Conservation (phyloP, 2,888 invertebrate species). For the Embidobia sp. region DNA sequence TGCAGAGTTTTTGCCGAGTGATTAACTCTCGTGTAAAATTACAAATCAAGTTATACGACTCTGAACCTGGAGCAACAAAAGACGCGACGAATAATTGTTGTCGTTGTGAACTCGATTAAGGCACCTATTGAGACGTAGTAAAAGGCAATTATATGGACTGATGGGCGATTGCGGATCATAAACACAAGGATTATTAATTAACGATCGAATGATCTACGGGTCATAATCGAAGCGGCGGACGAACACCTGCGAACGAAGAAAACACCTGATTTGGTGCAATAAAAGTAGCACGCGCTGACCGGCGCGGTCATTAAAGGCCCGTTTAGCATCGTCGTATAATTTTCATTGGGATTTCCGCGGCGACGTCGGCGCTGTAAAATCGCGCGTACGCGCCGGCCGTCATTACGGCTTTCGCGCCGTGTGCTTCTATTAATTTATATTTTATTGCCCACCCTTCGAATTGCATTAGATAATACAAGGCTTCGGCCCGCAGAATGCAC, state of each 20-base stretch:
- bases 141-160: slow-evolving; percentile 10
- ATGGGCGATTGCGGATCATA: slow-evolving; percentile 12
- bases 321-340: slow-evolving; percentile 33
- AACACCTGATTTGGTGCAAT: slow-evolving; percentile 32
- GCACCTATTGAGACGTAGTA: no score
- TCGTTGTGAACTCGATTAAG: no score
- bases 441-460: slow-evolving; percentile 69
- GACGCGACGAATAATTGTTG: no score
- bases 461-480: slow-evolving; percentile 67
- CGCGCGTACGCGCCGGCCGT: slow-evolving; percentile 27
- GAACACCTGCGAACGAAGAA: slow-evolving; percentile 22
- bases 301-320: slow-evolving; percentile 33
- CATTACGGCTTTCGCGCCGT: slow-evolving; percentile 35
- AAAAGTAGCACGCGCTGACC: slow-evolving; percentile 51
- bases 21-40: no score
- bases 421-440: slow-evolving; percentile 68
- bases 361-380: slow-evolving; percentile 29
- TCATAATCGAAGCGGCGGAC: slow-evolving; percentile 8
- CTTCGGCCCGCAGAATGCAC: slow-evolving; percentile 66
- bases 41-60: no score
- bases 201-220: slow-evolving; percentile 5
- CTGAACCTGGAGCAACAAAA: no score
- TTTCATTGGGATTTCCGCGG: slow-evolving; percentile 34
- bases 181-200: slow-evolving; percentile 37
- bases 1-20: no score